These are phyloP conservation scores for Paedocypris sp. DNA, from an alignment of 2,113 vertebrate species.

Conservation along the genomic window DNA sequence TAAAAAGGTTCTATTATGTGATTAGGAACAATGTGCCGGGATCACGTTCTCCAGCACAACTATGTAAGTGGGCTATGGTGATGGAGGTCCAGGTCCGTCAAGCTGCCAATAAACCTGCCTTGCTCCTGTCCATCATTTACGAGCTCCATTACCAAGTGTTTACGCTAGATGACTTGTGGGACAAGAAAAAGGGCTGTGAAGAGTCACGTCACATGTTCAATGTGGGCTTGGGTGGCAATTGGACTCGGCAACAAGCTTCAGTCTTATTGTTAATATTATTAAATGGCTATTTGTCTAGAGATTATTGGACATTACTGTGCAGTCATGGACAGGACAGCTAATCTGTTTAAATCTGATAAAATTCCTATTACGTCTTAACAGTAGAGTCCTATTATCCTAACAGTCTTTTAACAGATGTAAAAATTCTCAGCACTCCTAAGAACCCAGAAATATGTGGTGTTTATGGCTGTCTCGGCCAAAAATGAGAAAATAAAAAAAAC, in stretches of 20 bases:
- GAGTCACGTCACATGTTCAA: slow-evolving; percentile 57
- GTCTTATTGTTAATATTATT: too few species aligned
- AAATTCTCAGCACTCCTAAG: too few species aligned
- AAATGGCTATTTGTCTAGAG: too few species aligned
- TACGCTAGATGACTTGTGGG: slow-evolving; percentile 58
- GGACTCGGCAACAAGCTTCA: slow-evolving; percentile 45
- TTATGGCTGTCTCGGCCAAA: too few species aligned
- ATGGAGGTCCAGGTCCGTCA: slow-evolving; percentile 43
- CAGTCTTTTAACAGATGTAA: too few species aligned
- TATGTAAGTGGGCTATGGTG: slow-evolving; percentile 47
- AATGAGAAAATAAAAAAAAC: too few species aligned
- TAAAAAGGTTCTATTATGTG: slow-evolving; percentile 67
- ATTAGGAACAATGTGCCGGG: slow-evolving; percentile 59
- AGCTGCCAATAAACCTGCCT: slow-evolving; percentile 37
- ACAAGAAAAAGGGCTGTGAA: slow-evolving; percentile 44
- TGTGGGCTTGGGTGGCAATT: slow-evolving; percentile 51
- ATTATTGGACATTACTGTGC: too few species aligned
- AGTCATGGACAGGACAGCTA: too few species aligned
- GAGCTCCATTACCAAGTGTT: slow-evolving; percentile 59
- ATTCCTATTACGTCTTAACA: too few species aligned
- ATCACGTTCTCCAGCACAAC: slow-evolving; percentile 62
- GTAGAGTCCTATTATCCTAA: too few species aligned
- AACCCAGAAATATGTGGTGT: too few species aligned
- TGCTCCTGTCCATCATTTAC: slow-evolving; percentile 42
- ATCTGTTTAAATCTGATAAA: too few species aligned